These are phyloP conservation scores for Nomia melanderi DNA, from an alignment of 1,140 invertebrate genomes.

Conservation along the genomic window DNA sequence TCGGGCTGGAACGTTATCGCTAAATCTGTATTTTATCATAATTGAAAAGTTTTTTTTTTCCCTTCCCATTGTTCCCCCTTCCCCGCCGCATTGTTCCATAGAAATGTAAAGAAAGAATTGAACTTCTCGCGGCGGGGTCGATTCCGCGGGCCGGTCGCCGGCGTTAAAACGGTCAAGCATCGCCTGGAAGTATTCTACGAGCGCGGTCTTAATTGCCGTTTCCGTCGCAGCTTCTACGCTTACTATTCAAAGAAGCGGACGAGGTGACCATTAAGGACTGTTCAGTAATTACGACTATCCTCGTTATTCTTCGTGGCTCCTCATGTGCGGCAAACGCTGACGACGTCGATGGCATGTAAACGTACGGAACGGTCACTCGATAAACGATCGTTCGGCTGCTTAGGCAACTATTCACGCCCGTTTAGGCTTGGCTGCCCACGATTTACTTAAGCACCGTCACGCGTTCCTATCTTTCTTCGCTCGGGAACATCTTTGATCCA, in stretches of 20 bases:
- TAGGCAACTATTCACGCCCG: neutral
- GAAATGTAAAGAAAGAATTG: neutral
- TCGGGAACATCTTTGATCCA: neutral
- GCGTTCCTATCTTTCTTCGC: conserved; percentile 1
- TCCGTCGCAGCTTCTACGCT: conserved; percentile 15
- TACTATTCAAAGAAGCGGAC: neutral
- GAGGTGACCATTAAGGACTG: conserved; percentile 15
- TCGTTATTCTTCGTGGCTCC: conserved; percentile 24
- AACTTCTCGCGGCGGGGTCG: neutral
- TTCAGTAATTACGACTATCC: conserved; percentile 28
- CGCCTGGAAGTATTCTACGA: conserved; percentile 11
- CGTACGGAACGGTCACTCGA: neutral
- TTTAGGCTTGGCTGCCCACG: neutral
- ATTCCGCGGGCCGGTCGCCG: neutral
- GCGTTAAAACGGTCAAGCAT: conserved; percentile 2
- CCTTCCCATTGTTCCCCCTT: no score
- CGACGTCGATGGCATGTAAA: conserved; percentile 18
- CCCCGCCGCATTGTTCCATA: neutral
- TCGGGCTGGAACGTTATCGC: no score
- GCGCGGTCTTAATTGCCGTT: conserved; percentile 33
- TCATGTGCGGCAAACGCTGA: conserved; percentile 8
- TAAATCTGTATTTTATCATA: neutral
- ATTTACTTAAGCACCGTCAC: neutral
- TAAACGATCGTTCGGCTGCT: neutral
- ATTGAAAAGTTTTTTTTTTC: neutral